Evolutionary conservation across 1,140 invertebrate genomes (phyloP).

Genomic region (Chlorops oryzae): DNA sequence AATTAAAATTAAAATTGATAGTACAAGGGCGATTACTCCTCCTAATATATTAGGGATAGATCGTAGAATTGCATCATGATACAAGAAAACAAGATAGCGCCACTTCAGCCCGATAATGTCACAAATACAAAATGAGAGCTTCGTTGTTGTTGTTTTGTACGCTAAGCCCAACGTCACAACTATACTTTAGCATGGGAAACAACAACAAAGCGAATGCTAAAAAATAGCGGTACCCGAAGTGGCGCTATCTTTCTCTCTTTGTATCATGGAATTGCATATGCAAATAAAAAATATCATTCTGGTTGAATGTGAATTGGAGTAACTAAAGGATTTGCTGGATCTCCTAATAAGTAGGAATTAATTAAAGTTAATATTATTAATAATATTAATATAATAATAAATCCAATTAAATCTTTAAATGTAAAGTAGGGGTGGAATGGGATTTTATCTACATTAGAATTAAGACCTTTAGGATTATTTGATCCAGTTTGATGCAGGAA

Average conservation of each 20-base stretch:
- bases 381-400: slow-evolving; percentile 51
- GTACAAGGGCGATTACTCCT: slow-evolving; percentile 59
- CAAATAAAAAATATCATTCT: slow-evolving; percentile 72
- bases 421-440: slow-evolving; percentile 57
- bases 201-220: too few relatives aligned
- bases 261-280: too few relatives aligned
- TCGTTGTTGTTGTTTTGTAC: too few relatives aligned
- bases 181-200: too few relatives aligned
- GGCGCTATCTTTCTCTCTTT: too few relatives aligned
- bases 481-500: slow-evolving; percentile 58
- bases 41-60: slow-evolving; percentile 69
- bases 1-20: slow-evolving; percentile 59
- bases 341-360: slow-evolving; percentile 55
- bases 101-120: too few relatives aligned
- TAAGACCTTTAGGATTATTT: slow-evolving; percentile 56
- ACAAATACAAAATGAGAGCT: too few relatives aligned
- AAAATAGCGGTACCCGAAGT: too few relatives aligned
- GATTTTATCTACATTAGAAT: slow-evolving; percentile 58
- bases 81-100: too few relatives aligned
- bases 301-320: slow-evolving; percentile 67
- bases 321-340: slow-evolving; percentile 62
- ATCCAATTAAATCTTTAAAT: slow-evolving; percentile 56
- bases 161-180: too few relatives aligned
- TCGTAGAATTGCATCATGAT: too few relatives aligned
- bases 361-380: slow-evolving; percentile 49